Base-by-base conservation (phyloP, 2,888 invertebrate genomes). In the Drosophila nr. perissopoda region DNA sequence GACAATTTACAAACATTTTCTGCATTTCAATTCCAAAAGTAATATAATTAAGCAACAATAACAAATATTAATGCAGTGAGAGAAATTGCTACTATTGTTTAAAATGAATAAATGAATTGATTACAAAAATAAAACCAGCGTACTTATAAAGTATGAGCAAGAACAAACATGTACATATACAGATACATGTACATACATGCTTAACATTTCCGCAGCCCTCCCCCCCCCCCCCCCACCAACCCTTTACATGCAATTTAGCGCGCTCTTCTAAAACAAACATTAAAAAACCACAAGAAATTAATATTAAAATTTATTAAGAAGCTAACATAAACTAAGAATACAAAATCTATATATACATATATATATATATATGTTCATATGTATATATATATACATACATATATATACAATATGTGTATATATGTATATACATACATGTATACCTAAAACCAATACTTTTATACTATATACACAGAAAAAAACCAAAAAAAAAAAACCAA, bases 381-480 rank as follows among this genome's bases (percentile, higher is more conserved):
- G 38, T 40, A 10, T 40, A n/a, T 40, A 40, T 5, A n/a, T n/a
- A 40, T n/a, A n/a, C 5, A n/a, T n/a, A 40, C 10, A 40, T 40
- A 40, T 40, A 5, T 40, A 40, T n/a, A 40, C 18, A 18, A 36
- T n/a, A 11, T 40, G n/a, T 42, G 11, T 6, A 21, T 46, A 46
- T 13, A 46, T 42, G 25, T 46, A 16, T 46, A 46, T 46, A 46
- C 25, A 61, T 31, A 53, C 40, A 60, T 46, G 51, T 52, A 74
- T 74, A 58, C 27, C 52, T 57, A 46, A 53, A 59, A 64, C 67
- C 81, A 87, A 77, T 86, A 86, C 89, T 83, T 83, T 83, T 83
- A 89, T 83, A 83, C 83, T 83, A 83, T 83, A 81, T 89, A 83
- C 83, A 89, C 77, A 49, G 71, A 40, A 48, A 67, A 36, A 67